Percentiles rank a stretch among this genome's conserved stretches.
Evolutionary conservation across 2,797 vertebrate species (phyloP).

Genomic region (Decapterus maruadsi): DNA sequence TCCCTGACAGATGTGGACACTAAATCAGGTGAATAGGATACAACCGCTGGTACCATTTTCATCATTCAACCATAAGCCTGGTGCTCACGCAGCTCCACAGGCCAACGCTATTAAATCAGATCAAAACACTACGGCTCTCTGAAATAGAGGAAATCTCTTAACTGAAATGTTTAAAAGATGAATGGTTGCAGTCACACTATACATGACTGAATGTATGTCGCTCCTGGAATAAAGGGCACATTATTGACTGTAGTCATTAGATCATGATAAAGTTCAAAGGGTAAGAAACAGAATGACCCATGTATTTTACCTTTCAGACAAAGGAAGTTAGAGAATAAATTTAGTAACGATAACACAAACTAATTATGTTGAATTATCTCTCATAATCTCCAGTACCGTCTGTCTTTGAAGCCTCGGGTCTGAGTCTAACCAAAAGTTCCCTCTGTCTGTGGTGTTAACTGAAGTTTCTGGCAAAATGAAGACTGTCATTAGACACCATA

Average conservation of each 20-base stretch:
- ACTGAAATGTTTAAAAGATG: neutral
- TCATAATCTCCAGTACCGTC: neutral
- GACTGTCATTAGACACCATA: neutral
- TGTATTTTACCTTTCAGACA: neutral
- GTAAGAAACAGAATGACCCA: neutral
- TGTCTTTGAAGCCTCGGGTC: too few relatives aligned
- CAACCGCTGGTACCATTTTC: neutral
- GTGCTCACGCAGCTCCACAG: neutral
- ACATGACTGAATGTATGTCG: neutral
- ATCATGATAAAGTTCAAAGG: neutral
- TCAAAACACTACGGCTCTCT: neutral
- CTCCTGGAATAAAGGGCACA: neutral
- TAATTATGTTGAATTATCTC: neutral
- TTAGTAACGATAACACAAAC: neutral
- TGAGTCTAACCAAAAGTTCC: neutral
- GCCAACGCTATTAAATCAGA: neutral
- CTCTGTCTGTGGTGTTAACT: too few relatives aligned
- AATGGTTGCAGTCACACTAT: neutral
- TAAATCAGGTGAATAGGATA: neutral
- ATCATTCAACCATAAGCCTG: neutral
- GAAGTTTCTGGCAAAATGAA: neutral
- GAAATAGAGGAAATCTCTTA: neutral
- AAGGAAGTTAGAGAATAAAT: neutral
- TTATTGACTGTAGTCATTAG: neutral
- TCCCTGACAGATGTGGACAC: conserved; percentile 4